These are phyloP conservation scores for Indicator indicator DNA, from an alignment of 2,113 vertebrate species.

Conservation along the genomic window DNA sequence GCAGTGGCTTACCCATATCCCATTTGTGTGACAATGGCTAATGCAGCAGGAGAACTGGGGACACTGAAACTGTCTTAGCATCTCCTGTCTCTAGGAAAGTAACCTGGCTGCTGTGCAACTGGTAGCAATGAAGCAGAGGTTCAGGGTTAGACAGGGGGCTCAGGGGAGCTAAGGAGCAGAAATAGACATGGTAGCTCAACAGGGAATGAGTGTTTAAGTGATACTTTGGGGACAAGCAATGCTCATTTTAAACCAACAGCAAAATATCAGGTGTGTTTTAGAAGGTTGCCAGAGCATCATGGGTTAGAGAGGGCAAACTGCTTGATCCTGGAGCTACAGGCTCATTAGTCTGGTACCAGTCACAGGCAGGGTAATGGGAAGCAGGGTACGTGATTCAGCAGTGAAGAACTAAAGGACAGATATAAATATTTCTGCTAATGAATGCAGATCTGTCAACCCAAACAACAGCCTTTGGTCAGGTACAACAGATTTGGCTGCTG, in stretches of 20 bases:
- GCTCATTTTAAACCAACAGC: neutral
- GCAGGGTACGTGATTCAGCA: neutral
- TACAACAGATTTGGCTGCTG: neutral
- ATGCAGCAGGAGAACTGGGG: neutral
- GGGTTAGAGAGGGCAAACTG: neutral
- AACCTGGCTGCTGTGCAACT: neutral
- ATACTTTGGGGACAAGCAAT: neutral
- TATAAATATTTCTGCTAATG: neutral
- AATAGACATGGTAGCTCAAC: neutral
- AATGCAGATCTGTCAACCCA: neutral
- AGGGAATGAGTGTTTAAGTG: neutral
- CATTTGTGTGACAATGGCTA: fast-evolving
- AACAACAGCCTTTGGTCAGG: neutral
- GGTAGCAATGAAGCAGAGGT: neutral
- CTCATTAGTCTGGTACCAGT: neutral
- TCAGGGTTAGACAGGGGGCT: neutral
- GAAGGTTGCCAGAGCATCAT: neutral
- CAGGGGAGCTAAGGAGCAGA: neutral
- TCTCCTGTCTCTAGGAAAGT: neutral
- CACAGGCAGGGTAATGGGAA: neutral
- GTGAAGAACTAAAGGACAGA: neutral
- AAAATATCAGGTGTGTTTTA: neutral
- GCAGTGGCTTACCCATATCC: neutral
- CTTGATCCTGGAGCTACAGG: neutral
- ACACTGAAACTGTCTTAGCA: neutral